A percentile compares a stretch with the other conserved stretches of the same genome.
Evolutionary conservation across 2,888 invertebrate genomes (phyloP).

Genomic region (Crepidodera aurea): DNA sequence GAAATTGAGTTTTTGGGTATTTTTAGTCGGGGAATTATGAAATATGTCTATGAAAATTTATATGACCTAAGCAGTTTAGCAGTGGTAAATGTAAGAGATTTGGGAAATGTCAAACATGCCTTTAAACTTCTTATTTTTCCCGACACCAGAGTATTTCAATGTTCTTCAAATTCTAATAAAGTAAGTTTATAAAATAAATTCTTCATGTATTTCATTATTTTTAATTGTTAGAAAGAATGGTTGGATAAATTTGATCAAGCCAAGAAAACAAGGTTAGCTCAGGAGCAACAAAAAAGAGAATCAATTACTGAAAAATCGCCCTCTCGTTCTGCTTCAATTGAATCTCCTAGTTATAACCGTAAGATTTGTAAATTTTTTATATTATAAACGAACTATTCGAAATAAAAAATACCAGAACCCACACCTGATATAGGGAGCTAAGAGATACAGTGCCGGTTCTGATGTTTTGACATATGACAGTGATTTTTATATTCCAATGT

Average conservation of each 20-base stretch:
- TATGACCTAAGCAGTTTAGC: constrained; percentile 90
- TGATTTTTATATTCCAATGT: no score
- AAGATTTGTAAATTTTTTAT: no score
- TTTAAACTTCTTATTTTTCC: constrained; percentile 95
- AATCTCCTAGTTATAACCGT: constrained; percentile 61
- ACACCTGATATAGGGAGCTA: no score
- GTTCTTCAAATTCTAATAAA: constrained; percentile 74
- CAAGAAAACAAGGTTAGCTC: constrained; percentile 79
- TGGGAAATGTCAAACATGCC: constrained; percentile 88
- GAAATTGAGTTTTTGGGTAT: no score
- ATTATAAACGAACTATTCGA: no score
- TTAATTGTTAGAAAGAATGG: constrained; percentile 80
- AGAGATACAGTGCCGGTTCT: no score
- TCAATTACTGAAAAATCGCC: constrained; percentile 61
- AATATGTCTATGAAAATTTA: constrained; percentile 83
- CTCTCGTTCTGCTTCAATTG: constrained; percentile 61
- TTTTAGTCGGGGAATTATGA: constrained; percentile 74
- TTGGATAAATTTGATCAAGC: constrained; percentile 90
- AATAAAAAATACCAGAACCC: no score
- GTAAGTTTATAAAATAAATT: constrained; percentile 43
- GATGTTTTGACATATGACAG: no score
- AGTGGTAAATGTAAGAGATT: constrained; percentile 91
- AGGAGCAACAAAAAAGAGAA: constrained; percentile 65
- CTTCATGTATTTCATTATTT: constrained; percentile 24
- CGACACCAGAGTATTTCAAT: constrained; percentile 90